phyloP scores from a whole-genome alignment of 2,113 vertebrate species.

The Campylomormyrus tamandua region DNA sequence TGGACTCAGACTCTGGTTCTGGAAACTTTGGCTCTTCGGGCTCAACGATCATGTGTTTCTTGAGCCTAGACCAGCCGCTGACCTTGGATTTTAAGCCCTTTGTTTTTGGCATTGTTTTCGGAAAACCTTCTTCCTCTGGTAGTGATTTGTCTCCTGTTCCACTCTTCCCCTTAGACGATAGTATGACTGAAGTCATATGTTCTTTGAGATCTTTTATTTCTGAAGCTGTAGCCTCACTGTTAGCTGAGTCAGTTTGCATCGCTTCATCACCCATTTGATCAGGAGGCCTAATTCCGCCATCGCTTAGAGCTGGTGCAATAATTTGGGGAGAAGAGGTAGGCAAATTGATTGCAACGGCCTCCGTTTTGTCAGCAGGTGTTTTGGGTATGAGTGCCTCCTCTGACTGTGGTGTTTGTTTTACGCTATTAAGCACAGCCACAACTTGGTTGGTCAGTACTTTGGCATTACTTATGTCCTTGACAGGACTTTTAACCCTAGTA shows the following conservation, averaged over 20 bases:
- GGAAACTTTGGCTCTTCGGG: constrained; percentile 54
- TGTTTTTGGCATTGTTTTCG: constrained; percentile 35
- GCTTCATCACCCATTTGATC: constrained; percentile 42
- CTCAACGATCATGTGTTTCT: constrained; percentile 77
- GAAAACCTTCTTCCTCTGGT: constrained; percentile 29
- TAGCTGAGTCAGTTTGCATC: constrained; percentile 34
- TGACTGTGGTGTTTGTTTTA: constrained; percentile 17
- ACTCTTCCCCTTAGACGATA: constrained; percentile 43
- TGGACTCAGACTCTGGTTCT: constrained; percentile 36
- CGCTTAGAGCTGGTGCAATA: constrained; percentile 44
- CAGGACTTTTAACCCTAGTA: constrained; percentile 30
- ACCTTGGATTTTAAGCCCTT: constrained; percentile 54
- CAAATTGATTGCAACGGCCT: constrained; percentile 50
- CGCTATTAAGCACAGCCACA: constrained; percentile 20
- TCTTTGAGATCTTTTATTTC: constrained; percentile 41
- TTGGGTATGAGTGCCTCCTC: constrained; percentile 10
- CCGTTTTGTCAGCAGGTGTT: constrained; percentile 30
- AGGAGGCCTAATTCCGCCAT: constrained; percentile 44
- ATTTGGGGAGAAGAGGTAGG: constrained; percentile 52
- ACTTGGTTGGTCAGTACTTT: constrained; percentile 22
- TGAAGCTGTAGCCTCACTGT: constrained; percentile 18
- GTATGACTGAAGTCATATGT: constrained; percentile 53
- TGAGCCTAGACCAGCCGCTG: constrained; percentile 79
- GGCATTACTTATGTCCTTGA: constrained; percentile 24
- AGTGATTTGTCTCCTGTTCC: neutral